Evolutionary conservation across 1,140 invertebrate species (phyloP), one percentile per base, ranked within the genome.

Genomic region (Dufourea novaeangliae): DNA sequence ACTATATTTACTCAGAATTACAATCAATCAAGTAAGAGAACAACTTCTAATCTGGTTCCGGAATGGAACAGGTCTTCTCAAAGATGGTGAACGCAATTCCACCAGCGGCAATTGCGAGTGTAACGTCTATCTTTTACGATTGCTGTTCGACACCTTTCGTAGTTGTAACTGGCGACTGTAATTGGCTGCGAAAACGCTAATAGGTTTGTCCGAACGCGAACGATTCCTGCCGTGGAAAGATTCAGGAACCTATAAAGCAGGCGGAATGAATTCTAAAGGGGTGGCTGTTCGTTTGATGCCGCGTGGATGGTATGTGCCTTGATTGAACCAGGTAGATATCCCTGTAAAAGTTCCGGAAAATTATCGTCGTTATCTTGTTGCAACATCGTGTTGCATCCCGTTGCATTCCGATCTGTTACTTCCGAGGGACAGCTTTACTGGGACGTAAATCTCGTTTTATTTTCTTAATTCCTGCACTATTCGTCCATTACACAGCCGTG

Each of bases 121-220:
- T 46, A 46, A 46, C 56, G 37, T 44, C 37, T n/a, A 62, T 46
- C 57, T 27, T 72, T 72, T 72, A 64, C 44, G 59, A 64, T 73
- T 73, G 39, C 14, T 14, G 32, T 44, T 72, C 17, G 59, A 72
- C 44, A 64, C 61, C 25, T 54, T 22, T 54, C 34, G 17, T 7
- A 3, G 32, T 73, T 66, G 46, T 73, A 66, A 39, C 44, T 14
- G n/a, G 46, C 39, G 34, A 73, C 27, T 29, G 32, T 14, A 32
- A 34, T 14, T 29, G 17, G 1, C n/a, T 14, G 11, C 14, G 56
- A 7, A n/a, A 25, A 12, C 1, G 1, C 27, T 39, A 37, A 50
- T 50, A 39, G 41, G 41, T 54, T 52, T 37, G 22, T 22, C n/a
- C 1, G 20, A 52, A 22, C 14, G 44, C 25, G 44, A 32, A 54